These are phyloP conservation scores for Carassius carassius DNA, from an alignment of 2,113 vertebrate species.

Conservation along the genomic window DNA sequence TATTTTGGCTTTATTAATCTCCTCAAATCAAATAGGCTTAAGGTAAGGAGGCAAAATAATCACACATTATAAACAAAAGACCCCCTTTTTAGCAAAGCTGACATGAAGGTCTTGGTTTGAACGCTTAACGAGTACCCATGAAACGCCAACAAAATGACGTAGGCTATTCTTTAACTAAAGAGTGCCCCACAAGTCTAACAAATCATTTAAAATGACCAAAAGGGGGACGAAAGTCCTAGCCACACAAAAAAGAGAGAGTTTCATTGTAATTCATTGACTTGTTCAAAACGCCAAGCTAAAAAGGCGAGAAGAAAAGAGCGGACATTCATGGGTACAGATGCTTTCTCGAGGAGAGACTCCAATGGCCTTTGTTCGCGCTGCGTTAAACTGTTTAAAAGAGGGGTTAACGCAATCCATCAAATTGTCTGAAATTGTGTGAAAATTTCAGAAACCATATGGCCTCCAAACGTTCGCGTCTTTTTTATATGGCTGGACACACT, in stretches of 20 bases:
- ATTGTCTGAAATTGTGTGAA: constrained; percentile 99
- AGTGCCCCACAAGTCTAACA: constrained; percentile 88
- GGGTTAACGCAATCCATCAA: constrained; percentile 99
- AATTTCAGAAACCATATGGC: constrained; percentile 99
- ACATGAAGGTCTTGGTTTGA: constrained; percentile 91
- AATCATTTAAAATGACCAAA: constrained; percentile 78
- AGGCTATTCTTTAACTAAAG: constrained; percentile 71
- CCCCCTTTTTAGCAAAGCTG: constrained; percentile 88
- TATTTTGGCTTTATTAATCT: constrained; percentile 97
- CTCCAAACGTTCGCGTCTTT: constrained; percentile 96
- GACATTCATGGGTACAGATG: constrained; percentile 95
- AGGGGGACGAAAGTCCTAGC: constrained; percentile 79
- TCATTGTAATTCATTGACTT: constrained; percentile 99
- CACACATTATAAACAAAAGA: constrained; percentile 82
- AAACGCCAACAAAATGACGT: constrained; percentile 89
- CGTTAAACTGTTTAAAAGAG: constrained; percentile 94
- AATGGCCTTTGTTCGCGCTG: constrained; percentile 86
- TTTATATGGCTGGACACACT: constrained; percentile 91
- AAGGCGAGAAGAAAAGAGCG: constrained; percentile 79
- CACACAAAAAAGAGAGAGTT: constrained; percentile 83
- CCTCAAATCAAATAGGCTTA: constrained; percentile 80
- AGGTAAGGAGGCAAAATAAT: constrained; percentile 77
- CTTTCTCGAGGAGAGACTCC: constrained; percentile 85
- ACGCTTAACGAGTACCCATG: constrained; percentile 91
- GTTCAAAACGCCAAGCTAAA: constrained; percentile 89